Percentiles rank a stretch among this genome's conserved stretches.
Conservation (phyloP, 2,797 vertebrate genomes). For the Okamejei kenojei region DNA sequence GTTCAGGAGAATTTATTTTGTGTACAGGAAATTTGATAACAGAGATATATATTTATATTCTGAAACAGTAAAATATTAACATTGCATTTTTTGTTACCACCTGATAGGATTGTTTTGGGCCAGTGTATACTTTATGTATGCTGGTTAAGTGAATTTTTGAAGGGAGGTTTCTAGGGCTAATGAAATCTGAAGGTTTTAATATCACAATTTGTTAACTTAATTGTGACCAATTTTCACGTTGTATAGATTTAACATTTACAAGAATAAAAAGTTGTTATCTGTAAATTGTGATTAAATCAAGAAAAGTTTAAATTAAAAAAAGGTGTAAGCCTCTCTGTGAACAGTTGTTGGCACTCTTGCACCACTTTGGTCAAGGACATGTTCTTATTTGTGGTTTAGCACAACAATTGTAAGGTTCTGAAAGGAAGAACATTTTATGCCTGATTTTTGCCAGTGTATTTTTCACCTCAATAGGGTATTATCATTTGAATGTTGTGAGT, state of each 20-base stretch:
- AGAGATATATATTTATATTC: neutral
- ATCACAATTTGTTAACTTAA: neutral
- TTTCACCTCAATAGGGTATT: neutral
- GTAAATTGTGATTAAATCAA: slow-evolving; percentile 14
- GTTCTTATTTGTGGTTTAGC: neutral
- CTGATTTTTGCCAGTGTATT: neutral
- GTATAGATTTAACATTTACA: neutral
- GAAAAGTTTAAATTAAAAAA: neutral
- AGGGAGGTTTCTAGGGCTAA: neutral
- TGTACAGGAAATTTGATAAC: neutral
- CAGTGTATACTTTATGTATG: too few relatives aligned
- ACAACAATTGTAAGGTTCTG: neutral
- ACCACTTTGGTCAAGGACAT: neutral
- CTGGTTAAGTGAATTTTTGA: neutral
- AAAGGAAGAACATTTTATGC: neutral
- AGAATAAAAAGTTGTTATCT: neutral
- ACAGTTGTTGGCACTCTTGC: neutral
- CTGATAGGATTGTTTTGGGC: neutral
- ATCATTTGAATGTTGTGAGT: neutral
- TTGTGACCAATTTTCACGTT: neutral
- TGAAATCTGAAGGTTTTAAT: neutral
- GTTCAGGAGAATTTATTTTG: neutral
- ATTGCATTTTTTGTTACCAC: neutral
- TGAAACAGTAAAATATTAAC: neutral
- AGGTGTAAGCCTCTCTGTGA: neutral